phyloP scores from a whole-genome alignment of 2,888 invertebrate genomes.

The Ceraclea dissimilis region DNA sequence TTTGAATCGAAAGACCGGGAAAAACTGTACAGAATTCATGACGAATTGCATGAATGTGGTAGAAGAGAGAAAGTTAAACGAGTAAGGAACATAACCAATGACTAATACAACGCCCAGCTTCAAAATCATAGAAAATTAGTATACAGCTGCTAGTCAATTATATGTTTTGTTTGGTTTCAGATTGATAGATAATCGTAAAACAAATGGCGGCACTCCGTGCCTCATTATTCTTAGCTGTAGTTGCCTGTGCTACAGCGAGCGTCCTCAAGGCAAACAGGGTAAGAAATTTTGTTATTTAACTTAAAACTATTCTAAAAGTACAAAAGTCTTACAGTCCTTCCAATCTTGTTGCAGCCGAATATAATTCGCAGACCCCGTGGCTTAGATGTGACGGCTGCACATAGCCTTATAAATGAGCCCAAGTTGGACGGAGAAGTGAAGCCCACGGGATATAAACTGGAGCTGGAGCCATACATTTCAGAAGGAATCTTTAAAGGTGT shows the following conservation, averaged over 20 bases:
- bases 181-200: not conserved
- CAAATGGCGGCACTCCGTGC: conserved; percentile 23
- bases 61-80: too few relatives aligned
- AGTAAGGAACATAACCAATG: too few relatives aligned
- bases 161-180: too few relatives aligned
- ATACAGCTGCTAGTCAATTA: too few relatives aligned
- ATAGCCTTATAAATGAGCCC: conserved; percentile 55
- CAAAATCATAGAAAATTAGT: too few relatives aligned
- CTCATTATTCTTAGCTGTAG: conserved; percentile 10
- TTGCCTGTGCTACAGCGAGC: conserved; percentile 17
- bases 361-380: conserved; percentile 45
- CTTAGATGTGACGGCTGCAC: conserved; percentile 64
- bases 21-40: too few relatives aligned
- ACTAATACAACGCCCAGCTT: too few relatives aligned
- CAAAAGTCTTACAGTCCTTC: not conserved
- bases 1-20: too few relatives aligned
- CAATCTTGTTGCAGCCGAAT: conserved; percentile 15
- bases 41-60: too few relatives aligned
- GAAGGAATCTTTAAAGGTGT: conserved; percentile 59
- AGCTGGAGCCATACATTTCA: conserved; percentile 58
- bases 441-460: conserved; percentile 59
- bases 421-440: conserved; percentile 55
- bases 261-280: conserved; percentile 21
- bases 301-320: not conserved
- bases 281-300: not conserved